phyloP scores from a whole-genome alignment of 2,113 vertebrate species.

The Cynopterus brachyotis region DNA sequence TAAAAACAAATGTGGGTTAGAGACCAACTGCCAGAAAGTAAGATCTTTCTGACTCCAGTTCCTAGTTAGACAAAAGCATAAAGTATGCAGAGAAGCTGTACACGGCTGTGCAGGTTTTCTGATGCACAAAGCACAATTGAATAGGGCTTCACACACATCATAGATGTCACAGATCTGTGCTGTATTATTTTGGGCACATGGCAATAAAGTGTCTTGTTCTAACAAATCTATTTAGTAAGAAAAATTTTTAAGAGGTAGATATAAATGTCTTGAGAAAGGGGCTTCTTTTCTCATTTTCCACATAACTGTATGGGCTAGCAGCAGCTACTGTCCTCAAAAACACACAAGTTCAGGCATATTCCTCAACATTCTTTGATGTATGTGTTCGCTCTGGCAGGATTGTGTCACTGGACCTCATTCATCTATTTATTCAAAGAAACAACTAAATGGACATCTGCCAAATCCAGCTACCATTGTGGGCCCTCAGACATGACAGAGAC shows the following conservation, averaged over 20 bases:
- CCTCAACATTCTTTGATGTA: background rate
- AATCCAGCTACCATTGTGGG: background rate
- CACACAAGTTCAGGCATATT: background rate
- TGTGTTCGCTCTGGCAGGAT: background rate
- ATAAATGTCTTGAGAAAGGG: background rate
- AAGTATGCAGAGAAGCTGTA: background rate
- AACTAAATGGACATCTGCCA: background rate
- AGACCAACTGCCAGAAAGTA: constrained; percentile 17
- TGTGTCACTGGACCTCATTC: background rate
- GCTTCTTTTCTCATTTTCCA: background rate
- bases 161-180: background rate
- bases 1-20: background rate
- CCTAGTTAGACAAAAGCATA: background rate
- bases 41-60: background rate
- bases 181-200: background rate
- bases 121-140: background rate
- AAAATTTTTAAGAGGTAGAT: background rate
- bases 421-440: background rate
- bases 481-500: background rate
- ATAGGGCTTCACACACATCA: background rate
- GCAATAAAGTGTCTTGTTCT: background rate
- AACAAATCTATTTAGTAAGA: background rate
- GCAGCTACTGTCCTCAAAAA: background rate
- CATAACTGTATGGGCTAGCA: background rate
- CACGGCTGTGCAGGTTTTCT: background rate